phyloP scores from a whole-genome alignment of 2,888 invertebrate genomes.

The Branchellion lobata region DNA sequence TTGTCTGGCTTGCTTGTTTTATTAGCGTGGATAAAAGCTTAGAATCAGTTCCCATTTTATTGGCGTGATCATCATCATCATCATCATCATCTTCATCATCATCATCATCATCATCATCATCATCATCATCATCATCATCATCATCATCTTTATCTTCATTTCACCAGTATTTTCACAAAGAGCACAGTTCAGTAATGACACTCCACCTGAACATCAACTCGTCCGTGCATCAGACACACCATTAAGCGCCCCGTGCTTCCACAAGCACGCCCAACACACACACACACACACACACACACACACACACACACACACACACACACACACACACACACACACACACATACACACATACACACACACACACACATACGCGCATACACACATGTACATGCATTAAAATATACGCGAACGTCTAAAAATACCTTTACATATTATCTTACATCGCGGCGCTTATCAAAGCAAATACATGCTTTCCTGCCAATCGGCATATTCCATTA shows the following conservation, averaged over 20 bases:
- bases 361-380: not conserved
- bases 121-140: conserved; percentile 27
- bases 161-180: too few species aligned
- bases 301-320: not conserved
- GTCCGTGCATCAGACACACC: too few species aligned
- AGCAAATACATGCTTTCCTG: too few species aligned
- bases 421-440: not conserved
- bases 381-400: not conserved
- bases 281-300: not conserved
- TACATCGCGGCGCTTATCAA: too few species aligned
- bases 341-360: conserved; percentile 5
- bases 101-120: conserved; percentile 25
- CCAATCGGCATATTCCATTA: too few species aligned
- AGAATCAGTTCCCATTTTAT: too few species aligned
- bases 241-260: too few species aligned
- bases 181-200: too few species aligned
- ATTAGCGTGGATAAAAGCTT: too few species aligned
- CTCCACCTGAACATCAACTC: too few species aligned
- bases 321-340: not conserved
- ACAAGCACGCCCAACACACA: not conserved
- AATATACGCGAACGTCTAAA: not conserved
- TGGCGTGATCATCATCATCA: conserved; percentile 17
- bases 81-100: conserved; percentile 28
- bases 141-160: conserved; percentile 35
- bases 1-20: too few species aligned